Evolutionary conservation across 2,888 invertebrate genomes (phyloP), one percentile per base, ranked within the genome.

Genomic region (Ypsolopha scabrella): DNA sequence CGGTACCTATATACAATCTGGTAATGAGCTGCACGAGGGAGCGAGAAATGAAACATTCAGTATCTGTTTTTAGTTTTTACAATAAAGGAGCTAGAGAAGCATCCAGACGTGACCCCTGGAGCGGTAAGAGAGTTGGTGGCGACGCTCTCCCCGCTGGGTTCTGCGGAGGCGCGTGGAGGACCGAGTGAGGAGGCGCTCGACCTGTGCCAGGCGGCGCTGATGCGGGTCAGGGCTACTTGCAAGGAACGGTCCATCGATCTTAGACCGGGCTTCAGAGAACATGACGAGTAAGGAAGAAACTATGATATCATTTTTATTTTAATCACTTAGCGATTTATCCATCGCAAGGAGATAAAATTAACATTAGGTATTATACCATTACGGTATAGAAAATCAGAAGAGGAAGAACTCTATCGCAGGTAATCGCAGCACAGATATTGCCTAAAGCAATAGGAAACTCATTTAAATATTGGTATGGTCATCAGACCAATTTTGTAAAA

Each of bases 201-300:
- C 58, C 57, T 83, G 33, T 90, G 90, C 60, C 90, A 92, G 66
- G 88, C 88, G 38, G 89, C 90, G 13, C 74, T 93, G 54, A 75
- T 85, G 61, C 90, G 90, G 64, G 87, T 93, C 57, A 89, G 90
- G 54, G 80, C 88, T 47, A 89, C 90, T 55, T 88, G 90, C 53
- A 72, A 75, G 46, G 89, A 90, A 64, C 87, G 92, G 55, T 71
- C 90, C 51, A 86, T 93, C 46, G 82, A 90, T 57, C 69, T 94
- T 54, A 88, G 91, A 56, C 91, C 91, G 0, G 88, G 90, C 55
- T 94, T 94, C 69, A 87, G 89, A 47, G 91, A 91, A 60, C 92
- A 90, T 60, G 94, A 94, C 68, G 88, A 87, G 93, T 93, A 61
- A 68, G 72, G 24, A 24, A 24, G 2, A n/a, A 24, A 24, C 24